A percentile compares a stretch with the other conserved stretches of the same genome.
phyloP scores from a whole-genome alignment of 2,797 vertebrate genomes.

The Cichlasoma orientale region DNA sequence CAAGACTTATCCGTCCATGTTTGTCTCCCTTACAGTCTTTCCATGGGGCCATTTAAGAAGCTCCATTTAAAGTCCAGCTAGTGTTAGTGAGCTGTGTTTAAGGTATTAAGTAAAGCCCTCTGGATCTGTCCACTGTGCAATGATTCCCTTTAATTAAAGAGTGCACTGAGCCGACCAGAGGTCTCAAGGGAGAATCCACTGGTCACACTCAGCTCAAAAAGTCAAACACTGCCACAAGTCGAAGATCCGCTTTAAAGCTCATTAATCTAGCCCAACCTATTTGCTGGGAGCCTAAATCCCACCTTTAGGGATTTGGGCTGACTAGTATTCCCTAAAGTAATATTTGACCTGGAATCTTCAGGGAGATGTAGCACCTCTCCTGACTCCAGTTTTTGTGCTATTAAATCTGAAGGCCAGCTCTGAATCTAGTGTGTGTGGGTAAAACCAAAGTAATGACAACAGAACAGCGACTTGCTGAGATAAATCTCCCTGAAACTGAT shows the following conservation, averaged over 20 bases:
- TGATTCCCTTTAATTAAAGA: slow-evolving; percentile 81
- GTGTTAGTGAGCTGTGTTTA: slow-evolving; percentile 70
- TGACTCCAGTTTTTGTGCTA: slow-evolving; percentile 12
- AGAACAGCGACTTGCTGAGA: no score
- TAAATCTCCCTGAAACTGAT: no score
- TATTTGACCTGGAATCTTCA: slow-evolving; percentile 45
- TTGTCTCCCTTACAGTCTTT: slow-evolving; percentile 21
- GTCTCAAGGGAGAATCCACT: slow-evolving; percentile 60
- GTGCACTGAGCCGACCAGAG: slow-evolving; percentile 62
- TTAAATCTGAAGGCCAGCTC: not conserved
- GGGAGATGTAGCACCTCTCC: slow-evolving; percentile 1
- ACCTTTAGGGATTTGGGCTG: slow-evolving; percentile 38
- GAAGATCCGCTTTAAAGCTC: slow-evolving; percentile 71
- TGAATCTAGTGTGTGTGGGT: not conserved
- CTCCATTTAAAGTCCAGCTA: slow-evolving; percentile 52
- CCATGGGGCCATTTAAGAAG: slow-evolving; percentile 30
- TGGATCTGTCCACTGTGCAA: slow-evolving; percentile 69
- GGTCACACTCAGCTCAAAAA: slow-evolving; percentile 59
- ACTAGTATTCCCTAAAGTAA: slow-evolving; percentile 54
- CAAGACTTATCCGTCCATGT: not conserved
- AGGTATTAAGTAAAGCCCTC: slow-evolving; percentile 75
- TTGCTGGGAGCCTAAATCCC: slow-evolving; percentile 50
- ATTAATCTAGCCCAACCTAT: slow-evolving; percentile 69
- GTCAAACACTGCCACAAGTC: slow-evolving; percentile 67
- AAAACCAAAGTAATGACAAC: no score